Conservation (phyloP, 2,797 vertebrate species). For the Valencia hispanica region DNA sequence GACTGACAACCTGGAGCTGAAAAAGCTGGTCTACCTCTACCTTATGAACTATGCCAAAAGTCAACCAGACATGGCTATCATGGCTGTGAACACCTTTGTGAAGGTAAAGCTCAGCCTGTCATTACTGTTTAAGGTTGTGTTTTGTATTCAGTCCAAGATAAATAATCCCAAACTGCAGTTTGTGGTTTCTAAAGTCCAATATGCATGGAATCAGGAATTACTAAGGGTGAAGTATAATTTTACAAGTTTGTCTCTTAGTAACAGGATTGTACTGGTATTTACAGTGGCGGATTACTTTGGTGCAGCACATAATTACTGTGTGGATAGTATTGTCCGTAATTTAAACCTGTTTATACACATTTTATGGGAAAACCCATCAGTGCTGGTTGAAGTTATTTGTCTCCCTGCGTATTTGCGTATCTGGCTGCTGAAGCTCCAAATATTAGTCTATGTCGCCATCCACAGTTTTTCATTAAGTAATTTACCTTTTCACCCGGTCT, state of each 20-base stretch:
- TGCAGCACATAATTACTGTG: background rate
- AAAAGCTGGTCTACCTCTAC: conserved; percentile 98
- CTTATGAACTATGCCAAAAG: conserved; percentile 99
- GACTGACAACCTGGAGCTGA: conserved; percentile 97
- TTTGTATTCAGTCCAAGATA: background rate
- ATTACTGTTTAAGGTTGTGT: background rate
- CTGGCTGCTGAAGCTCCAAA: background rate
- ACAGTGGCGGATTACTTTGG: background rate
- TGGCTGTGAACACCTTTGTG: conserved; percentile 99
- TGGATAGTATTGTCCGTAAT: conserved; percentile 5
- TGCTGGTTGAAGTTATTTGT: background rate
- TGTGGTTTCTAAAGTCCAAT: background rate
- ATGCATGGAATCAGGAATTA: background rate
- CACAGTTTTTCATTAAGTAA: background rate
- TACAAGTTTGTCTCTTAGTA: background rate
- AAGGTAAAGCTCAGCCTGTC: conserved; percentile 81
- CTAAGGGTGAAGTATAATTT: background rate
- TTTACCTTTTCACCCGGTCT: background rate
- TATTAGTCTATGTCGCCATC: background rate
- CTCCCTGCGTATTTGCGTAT: background rate
- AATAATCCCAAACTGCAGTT: background rate
- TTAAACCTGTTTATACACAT: background rate
- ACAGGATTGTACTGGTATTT: background rate
- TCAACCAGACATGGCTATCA: conserved; percentile 99
- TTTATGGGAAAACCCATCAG: background rate